Evolutionary conservation across 2,113 vertebrate species (phyloP), one percentile per base, ranked within the genome.

Genomic region (Ceyx cyanopectus): DNA sequence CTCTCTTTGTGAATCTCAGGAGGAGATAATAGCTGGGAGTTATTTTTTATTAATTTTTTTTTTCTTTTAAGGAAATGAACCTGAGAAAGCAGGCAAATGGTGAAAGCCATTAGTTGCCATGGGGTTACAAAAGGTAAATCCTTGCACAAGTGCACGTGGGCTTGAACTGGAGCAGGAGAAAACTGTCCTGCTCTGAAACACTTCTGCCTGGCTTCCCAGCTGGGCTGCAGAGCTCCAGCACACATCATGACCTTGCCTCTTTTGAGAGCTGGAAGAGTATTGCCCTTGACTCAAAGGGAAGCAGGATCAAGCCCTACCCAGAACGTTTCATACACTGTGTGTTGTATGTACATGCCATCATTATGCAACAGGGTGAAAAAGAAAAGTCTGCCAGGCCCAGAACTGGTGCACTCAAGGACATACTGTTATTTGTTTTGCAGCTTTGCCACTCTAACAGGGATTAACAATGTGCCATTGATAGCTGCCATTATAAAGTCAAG

Each of bases 351-450:
- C 19, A 5, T 70, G 91, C 85, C 89, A 87, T 79, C 45, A 75
- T 97, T 97, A 96, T 62, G 91, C 96, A 96, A 97, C 1, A 0
- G 58, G 51, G 46, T 77, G 87, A 94, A 94, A 88, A 93, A 94
- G 75, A 65, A 88, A 94, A 94, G 93, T 85, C 83, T 85, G 85
- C 95, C 81, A 87, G 87, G 81, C 93, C 53, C 58, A 89, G 81
- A 86, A 61, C 86, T 92, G 77, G 81, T 94, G 89, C 89, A 81
- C 79, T 74, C 92, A 95, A 95, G 95, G 95, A 96, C 95, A 83
- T 94, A 67, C 67, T 96, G 93, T 78, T 90, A 82, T 85, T 94
- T 96, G 86, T 96, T 95, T 76, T 87, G 51, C 92, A 95, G 87
- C 73, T 85, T 91, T 94, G 81, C 81, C 78, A 43, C 76, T 87